phyloP scores from a whole-genome alignment of 1,140 invertebrate genomes.

The Prorops nasuta region DNA sequence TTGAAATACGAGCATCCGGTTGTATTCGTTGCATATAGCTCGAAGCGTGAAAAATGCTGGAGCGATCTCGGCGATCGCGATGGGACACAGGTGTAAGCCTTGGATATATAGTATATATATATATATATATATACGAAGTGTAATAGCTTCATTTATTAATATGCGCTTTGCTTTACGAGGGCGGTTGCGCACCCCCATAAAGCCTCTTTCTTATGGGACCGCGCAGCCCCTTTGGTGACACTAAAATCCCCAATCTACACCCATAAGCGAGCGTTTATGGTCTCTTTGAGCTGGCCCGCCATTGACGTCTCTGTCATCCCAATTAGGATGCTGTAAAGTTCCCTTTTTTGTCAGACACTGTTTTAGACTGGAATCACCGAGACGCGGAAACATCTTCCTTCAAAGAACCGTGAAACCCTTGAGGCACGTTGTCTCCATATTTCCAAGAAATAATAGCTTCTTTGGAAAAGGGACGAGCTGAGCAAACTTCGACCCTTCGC shows the following conservation, averaged over 20 bases:
- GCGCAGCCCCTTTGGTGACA: slow-evolving; percentile 44
- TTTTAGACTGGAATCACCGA: slow-evolving; percentile 32
- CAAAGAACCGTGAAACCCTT: too few relatives aligned
- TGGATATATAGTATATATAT: too few relatives aligned
- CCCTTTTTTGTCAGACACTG: slow-evolving; percentile 22
- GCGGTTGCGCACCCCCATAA: slow-evolving; percentile 46
- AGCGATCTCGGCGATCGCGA: too few relatives aligned
- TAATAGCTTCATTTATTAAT: slow-evolving; percentile 38
- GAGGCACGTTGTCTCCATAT: too few relatives aligned
- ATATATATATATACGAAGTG: too few relatives aligned
- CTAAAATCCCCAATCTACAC: slow-evolving; percentile 54
- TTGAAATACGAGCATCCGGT: too few relatives aligned
- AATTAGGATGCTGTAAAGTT: slow-evolving; percentile 52
- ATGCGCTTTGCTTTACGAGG: slow-evolving; percentile 39
- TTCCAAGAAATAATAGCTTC: too few relatives aligned
- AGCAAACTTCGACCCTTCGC: too few relatives aligned
- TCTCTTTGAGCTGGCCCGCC: slow-evolving; percentile 39
- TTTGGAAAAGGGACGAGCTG: too few relatives aligned
- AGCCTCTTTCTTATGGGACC: slow-evolving; percentile 32
- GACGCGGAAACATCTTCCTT: slow-evolving; percentile 22
- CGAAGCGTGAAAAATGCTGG: too few relatives aligned
- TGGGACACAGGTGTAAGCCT: too few relatives aligned
- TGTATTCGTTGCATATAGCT: too few relatives aligned
- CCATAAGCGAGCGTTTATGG: slow-evolving; percentile 43
- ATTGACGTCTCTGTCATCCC: slow-evolving; percentile 55